Conservation (phyloP, 1,140 invertebrate species). For the Brachystomella parvula region DNA sequence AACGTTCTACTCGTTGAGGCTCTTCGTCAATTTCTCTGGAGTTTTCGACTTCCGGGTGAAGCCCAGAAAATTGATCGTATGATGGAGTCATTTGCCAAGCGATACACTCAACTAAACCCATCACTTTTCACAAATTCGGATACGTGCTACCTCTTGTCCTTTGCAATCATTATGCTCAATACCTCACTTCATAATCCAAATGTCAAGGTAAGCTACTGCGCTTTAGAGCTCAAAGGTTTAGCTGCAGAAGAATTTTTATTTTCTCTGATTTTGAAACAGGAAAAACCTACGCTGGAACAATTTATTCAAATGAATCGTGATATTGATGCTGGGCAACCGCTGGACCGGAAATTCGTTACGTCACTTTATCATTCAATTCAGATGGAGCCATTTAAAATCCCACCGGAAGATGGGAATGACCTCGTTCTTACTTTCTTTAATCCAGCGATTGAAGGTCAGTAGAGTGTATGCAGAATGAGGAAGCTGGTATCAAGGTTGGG, state of each 20-base stretch:
- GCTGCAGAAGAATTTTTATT: background rate
- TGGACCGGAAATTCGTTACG: conserved; percentile 21
- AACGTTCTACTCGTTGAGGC: conserved; percentile 49
- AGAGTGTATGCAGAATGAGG: background rate
- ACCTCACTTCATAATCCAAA: conserved; percentile 55
- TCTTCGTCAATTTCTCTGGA: conserved; percentile 52
- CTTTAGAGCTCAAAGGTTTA: background rate
- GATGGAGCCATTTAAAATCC: conserved; percentile 98
- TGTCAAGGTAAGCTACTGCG: conserved; percentile 45
- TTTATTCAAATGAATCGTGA: conserved; percentile 35
- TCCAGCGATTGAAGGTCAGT: conserved; percentile 75
- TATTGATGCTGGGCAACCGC: conserved; percentile 26
- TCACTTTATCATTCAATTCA: conserved; percentile 92
- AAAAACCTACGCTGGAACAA: conserved; percentile 33
- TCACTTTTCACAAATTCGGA: conserved; percentile 50
- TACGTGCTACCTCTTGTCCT: conserved; percentile 54
- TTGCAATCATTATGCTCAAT: conserved; percentile 58
- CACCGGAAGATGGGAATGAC: conserved; percentile 93
- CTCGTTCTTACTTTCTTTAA: conserved; percentile 99
- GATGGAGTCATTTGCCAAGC: conserved; percentile 55
- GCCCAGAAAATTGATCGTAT: conserved; percentile 58
- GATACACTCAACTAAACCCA: conserved; percentile 52
- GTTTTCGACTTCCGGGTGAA: conserved; percentile 55
- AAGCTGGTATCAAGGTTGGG: too few species aligned
- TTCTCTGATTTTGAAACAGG: conserved; percentile 19